A percentile compares a stretch with the other conserved stretches of the same genome.
These are phyloP conservation scores for Plagiodera versicolora DNA, from an alignment of 2,888 invertebrate species.

Conservation along the genomic window DNA sequence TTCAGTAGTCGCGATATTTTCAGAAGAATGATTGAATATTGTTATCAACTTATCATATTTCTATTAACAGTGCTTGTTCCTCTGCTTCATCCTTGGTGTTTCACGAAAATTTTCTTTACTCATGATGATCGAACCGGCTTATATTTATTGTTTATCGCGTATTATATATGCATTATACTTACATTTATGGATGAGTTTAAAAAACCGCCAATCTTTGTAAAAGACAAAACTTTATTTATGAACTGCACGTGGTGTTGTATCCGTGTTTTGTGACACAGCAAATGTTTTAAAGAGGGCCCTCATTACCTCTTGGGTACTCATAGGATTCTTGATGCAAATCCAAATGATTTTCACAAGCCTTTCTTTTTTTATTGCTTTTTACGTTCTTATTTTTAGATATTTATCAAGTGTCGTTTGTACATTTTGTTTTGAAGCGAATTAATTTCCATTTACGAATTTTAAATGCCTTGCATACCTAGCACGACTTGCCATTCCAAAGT, in stretches of 20 bases:
- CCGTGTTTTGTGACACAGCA: slow-evolving; percentile 12
- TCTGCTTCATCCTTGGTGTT: slow-evolving; percentile 51
- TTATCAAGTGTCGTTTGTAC: slow-evolving; percentile 17
- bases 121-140: slow-evolving; percentile 23
- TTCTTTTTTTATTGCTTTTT: slow-evolving; percentile 31
- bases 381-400: slow-evolving; percentile 22
- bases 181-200: slow-evolving; percentile 39
- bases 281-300: slow-evolving; percentile 14
- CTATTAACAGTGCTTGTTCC: slow-evolving; percentile 46
- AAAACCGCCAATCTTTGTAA: slow-evolving; percentile 28
- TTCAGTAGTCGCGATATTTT: background rate
- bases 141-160: slow-evolving; percentile 39
- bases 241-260: slow-evolving; percentile 2
- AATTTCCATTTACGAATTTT: slow-evolving; percentile 9
- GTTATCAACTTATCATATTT: background rate
- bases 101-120: slow-evolving; percentile 30
- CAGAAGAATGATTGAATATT: too few species aligned
- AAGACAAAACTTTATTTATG: slow-evolving; percentile 20
- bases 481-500: slow-evolving; percentile 7
- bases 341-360: slow-evolving; percentile 11
- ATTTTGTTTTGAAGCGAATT: slow-evolving; percentile 11
- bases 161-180: slow-evolving; percentile 49
- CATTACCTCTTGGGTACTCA: slow-evolving; percentile 11
- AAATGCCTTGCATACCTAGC: background rate
- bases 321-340: background rate